These are phyloP conservation scores for Channa argus DNA, from an alignment of 2,113 vertebrate genomes.

Conservation along the genomic window DNA sequence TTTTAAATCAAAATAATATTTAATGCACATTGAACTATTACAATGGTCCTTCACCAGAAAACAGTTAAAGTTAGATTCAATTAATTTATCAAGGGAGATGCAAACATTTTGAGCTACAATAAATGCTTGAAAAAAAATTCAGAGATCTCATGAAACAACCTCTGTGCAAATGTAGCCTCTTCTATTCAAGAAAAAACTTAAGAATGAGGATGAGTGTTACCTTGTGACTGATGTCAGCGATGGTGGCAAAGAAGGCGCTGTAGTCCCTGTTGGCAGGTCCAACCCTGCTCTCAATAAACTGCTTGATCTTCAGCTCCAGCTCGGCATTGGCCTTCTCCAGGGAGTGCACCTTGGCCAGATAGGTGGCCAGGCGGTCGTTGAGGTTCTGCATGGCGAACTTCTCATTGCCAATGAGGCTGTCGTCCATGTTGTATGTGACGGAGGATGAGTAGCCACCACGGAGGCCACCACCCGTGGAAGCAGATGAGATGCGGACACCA, in stretches of 20 bases:
- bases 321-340: slow-evolving; percentile 81
- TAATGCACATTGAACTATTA: too few relatives aligned
- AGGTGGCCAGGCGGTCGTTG: slow-evolving; percentile 82
- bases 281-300: slow-evolving; percentile 72
- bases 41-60: too few relatives aligned
- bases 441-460: slow-evolving; percentile 5
- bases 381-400: slow-evolving; percentile 84
- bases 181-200: too few relatives aligned
- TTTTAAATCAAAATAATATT: too few relatives aligned
- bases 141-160: too few relatives aligned
- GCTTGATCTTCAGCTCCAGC: slow-evolving; percentile 82
- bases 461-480: background rate
- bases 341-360: slow-evolving; percentile 79
- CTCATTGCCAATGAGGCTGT: slow-evolving; percentile 66
- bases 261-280: slow-evolving; percentile 52
- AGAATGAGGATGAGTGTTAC: slow-evolving; percentile 8
- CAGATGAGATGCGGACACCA: slow-evolving; percentile 62
- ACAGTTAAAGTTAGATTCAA: too few relatives aligned
- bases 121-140: too few relatives aligned
- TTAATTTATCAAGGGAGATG: too few relatives aligned
- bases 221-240: slow-evolving; percentile 76
- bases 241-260: slow-evolving; percentile 54
- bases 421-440: slow-evolving; percentile 17
- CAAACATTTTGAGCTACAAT: too few relatives aligned
- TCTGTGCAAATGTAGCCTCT: too few relatives aligned